Evolutionary conservation across 92 coral and sea anemone species (phyloP), one percentile per base, ranked within the genome.

Genomic region (Phenganax subtilis): DNA sequence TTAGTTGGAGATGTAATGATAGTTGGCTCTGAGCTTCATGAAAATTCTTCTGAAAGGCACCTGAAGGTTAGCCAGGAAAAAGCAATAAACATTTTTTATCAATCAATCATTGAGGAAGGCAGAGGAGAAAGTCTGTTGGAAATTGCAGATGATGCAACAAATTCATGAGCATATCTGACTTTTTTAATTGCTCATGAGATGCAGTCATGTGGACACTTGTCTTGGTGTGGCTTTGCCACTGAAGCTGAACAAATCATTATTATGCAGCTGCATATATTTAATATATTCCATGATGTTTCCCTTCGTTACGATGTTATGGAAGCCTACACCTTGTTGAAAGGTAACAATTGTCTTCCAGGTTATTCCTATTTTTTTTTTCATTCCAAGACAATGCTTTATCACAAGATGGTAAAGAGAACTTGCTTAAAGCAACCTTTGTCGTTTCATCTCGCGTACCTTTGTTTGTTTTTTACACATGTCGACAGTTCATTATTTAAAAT

Each of bases 151-250:
- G 53, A 31, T 10, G 75, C 75, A 15, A 31, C 17, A 20, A 31
- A 70, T 70, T 52, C 75, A 4, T 70, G 53, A 6, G 16, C 75
- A 17, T 31, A 15, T 70, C 55, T 70, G 4, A 16, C 75, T 6
- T 6, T 70, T 15, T 15, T 70, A 54, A 70, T 29, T 7, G 75
- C 75, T 29, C 75, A 70, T 70, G 75, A 29, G 55, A 11, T 70
- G 20, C 75, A 70, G 15, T 52, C 15, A 31, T 4, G 53, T 15
- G 54, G 44, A 6, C 17, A 3, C 1, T 29, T 70, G 75, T 44
- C 75, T 29, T 70, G 75, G 75, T 8, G 15, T 31, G 4, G 7
- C 55, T 6, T 70, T 3, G 75, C 54, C 12, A 12, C 2, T 2
- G 44, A 7, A 3, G 75, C 54, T 9, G 75, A 70, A 14, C 16